Conservation (phyloP, 2,888 invertebrate genomes). For the Harmothoe impar region DNA sequence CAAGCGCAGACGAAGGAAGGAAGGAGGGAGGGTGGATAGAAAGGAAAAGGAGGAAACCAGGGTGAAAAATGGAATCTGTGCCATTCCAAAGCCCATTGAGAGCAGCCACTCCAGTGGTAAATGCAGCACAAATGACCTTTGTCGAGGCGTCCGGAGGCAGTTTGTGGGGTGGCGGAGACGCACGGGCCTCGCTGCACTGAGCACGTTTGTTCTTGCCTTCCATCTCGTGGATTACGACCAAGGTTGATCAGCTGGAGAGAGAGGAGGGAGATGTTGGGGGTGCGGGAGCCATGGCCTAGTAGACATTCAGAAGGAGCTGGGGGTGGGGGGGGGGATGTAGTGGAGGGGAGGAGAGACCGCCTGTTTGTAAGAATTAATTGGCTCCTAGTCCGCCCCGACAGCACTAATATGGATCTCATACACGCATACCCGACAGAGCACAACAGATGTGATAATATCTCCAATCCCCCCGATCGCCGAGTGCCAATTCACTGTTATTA, state of each 20-base stretch:
- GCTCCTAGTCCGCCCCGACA: constrained; percentile 48
- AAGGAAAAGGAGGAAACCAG: background rate
- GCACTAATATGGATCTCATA: constrained; percentile 54
- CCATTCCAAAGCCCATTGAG: constrained; percentile 40
- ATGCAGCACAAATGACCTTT: constrained; percentile 42
- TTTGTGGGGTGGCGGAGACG: background rate
- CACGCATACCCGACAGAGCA: constrained; percentile 37
- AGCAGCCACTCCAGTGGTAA: constrained; percentile 40
- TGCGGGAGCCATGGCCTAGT: background rate
- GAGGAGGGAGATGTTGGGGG: background rate
- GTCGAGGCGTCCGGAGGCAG: constrained; percentile 19
- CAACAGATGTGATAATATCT: constrained; percentile 58
- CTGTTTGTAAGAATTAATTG: constrained; percentile 61
- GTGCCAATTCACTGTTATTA: constrained; percentile 29
- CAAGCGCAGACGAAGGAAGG: background rate
- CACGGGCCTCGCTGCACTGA: constrained; percentile 31
- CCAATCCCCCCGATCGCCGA: constrained; percentile 1
- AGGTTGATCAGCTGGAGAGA: constrained; percentile 50
- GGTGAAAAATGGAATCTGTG: background rate
- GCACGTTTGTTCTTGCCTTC: constrained; percentile 50
- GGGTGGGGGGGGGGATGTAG: background rate
- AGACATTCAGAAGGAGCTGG: background rate
- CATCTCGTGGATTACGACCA: constrained; percentile 24
- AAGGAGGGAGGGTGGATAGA: background rate
- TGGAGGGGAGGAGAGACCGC: constrained; percentile 3